Evolutionary conservation across 64 coral and sea anemone species (phyloP).

Genomic region (Pachyseris speciosa): DNA sequence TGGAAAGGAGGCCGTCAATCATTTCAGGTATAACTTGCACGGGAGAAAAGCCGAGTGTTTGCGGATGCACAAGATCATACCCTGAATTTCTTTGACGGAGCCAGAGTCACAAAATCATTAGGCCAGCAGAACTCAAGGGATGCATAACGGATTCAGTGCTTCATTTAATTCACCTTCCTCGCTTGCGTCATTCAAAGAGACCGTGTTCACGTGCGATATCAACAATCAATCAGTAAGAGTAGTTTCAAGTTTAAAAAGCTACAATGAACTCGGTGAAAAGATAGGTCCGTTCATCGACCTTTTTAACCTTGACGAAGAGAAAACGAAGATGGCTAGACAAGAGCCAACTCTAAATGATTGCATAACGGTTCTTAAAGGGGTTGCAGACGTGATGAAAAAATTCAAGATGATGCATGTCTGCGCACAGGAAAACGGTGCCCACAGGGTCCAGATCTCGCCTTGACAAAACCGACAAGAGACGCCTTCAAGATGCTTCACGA

Average conservation of each 20-base stretch:
- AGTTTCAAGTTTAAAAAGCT: slow-evolving; percentile 43
- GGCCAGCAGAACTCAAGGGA: too few relatives aligned
- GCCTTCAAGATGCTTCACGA: slow-evolving; percentile 47
- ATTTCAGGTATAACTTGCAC: too few relatives aligned
- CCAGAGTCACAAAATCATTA: too few relatives aligned
- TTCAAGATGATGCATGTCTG: background rate
- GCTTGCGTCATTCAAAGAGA: slow-evolving; percentile 26
- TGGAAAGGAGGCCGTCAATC: too few relatives aligned
- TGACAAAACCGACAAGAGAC: slow-evolving; percentile 50
- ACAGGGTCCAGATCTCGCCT: slow-evolving; percentile 25
- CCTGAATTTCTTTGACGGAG: too few relatives aligned
- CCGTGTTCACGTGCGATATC: slow-evolving; percentile 39
- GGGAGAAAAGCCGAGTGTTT: too few relatives aligned
- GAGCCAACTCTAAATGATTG: slow-evolving; percentile 15
- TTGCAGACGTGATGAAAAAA: slow-evolving; percentile 17
- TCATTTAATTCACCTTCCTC: slow-evolving; percentile 27
- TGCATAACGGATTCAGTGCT: slow-evolving; percentile 27
- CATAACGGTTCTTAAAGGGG: slow-evolving; percentile 15
- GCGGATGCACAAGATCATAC: too few relatives aligned
- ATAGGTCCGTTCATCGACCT: slow-evolving; percentile 27
- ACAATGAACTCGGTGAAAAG: slow-evolving; percentile 27
- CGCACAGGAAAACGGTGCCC: slow-evolving; percentile 3
- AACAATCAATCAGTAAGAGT: slow-evolving; percentile 34
- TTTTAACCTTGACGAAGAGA: slow-evolving; percentile 43
- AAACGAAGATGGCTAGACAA: background rate